These are phyloP conservation scores for Nycticryphes semicollaris DNA, from an alignment of 2,113 vertebrate genomes.

Conservation along the genomic window DNA sequence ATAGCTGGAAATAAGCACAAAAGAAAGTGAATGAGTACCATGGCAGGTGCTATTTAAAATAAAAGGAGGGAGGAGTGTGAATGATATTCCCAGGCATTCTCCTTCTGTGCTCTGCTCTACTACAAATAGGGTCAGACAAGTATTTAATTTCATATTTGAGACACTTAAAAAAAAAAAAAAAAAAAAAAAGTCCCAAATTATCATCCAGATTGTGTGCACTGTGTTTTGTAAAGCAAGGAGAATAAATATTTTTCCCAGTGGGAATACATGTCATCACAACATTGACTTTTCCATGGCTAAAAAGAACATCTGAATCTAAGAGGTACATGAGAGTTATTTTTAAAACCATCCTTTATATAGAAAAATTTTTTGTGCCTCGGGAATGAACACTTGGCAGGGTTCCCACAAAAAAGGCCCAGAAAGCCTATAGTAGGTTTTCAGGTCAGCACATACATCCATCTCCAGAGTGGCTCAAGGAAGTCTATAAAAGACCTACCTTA, in stretches of 20 bases:
- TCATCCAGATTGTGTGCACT: background rate
- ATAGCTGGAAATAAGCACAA: background rate
- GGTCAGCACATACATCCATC: background rate
- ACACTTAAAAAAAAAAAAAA: background rate
- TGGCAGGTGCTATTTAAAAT: background rate
- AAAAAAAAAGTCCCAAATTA: background rate
- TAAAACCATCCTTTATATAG: slow-evolving; percentile 34
- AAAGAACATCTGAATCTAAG: background rate
- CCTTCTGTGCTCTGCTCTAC: background rate
- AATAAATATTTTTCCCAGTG: background rate
- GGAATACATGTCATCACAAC: background rate
- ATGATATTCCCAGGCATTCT: background rate
- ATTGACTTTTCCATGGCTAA: slow-evolving; percentile 17
- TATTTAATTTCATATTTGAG: background rate
- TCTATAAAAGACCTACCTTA: background rate
- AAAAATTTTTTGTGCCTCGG: background rate
- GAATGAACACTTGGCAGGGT: background rate
- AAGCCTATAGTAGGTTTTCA: background rate
- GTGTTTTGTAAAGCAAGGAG: background rate
- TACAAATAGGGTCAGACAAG: background rate
- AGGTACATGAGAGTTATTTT: slow-evolving; percentile 36
- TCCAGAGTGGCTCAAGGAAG: background rate
- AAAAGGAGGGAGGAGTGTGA: background rate
- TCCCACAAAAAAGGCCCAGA: background rate
- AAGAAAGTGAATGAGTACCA: background rate